Evolutionary conservation across 1,140 invertebrate species (phyloP), one percentile per base, ranked within the genome.

Genomic region (Anastatus disparis): DNA sequence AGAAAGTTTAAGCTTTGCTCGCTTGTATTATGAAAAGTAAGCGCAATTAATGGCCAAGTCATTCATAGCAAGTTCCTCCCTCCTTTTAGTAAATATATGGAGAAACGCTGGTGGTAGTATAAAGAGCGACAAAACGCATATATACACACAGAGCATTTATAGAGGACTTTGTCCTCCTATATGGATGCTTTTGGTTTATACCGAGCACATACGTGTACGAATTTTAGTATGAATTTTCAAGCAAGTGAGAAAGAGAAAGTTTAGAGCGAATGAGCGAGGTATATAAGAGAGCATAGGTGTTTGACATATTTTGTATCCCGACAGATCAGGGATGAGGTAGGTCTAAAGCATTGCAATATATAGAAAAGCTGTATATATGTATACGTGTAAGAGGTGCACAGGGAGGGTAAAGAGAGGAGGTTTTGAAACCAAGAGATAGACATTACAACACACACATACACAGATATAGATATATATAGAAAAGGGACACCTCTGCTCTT

Each of bases 301-400:
- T 85, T 86, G 84, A 84, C 83, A 83, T 85, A 85, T 83, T 84
- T 86, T 81, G 81, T 76, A 75, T 74, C 74, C 80, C 79, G 84
- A 85, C 84, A 81, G 82, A 84, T 84, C 83, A 80, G 78, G 80
- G 78, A 79, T 76, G 76, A 76, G 77, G n/a, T n/a, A n/a, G n/a
- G n/a, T 64, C n/a, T 38, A 26, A 52, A 17, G 31, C 40, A 52
- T 50, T 10, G 61, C 53, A 40, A 61, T 24, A n/a, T n/a, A n/a
- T n/a, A 38, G 74, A 17, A 46, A 12, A 38, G 35, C 6, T 6
- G 12, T 38, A 6, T 6, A 38, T 6, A 38, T 7, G 6, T 6
- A 38, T 12, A 12, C 35, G 35, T 7, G 71, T 58, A 68, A 63
- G 48, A 15, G 20, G 24, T 10, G 12, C n/a, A 44, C 3, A 20